These are phyloP conservation scores for Apteryx owenii DNA, from an alignment of 2,113 vertebrate genomes.

Conservation along the genomic window DNA sequence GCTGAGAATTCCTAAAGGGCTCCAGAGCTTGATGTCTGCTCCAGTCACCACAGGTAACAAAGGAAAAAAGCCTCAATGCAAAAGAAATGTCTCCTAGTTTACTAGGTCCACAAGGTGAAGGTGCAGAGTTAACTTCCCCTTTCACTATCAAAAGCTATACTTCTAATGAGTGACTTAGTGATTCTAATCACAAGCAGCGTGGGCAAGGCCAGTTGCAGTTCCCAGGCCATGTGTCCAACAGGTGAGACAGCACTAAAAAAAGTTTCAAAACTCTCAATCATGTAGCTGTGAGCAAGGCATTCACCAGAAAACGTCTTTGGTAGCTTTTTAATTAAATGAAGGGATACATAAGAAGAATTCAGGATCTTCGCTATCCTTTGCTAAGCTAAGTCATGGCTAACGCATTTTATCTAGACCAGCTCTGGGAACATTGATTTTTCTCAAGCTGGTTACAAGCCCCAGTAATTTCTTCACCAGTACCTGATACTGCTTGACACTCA, in stretches of 20 bases:
- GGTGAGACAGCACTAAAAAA: not conserved
- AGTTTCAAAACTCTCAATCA: not conserved
- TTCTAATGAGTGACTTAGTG: not conserved
- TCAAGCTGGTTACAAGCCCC: not conserved
- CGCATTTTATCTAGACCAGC: accelerated
- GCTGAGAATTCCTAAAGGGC: accelerated
- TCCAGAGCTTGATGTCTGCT: not conserved
- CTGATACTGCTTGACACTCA: slow-evolving; percentile 58
- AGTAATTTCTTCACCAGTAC: not conserved
- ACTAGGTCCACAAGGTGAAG: not conserved
- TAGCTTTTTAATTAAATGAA: not conserved
- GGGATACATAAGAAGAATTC: accelerated
- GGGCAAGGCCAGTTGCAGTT: not conserved
- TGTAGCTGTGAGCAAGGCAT: not conserved
- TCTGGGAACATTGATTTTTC: not conserved
- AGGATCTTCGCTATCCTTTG: not conserved
- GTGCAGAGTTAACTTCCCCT: not conserved
- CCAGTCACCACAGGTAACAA: not conserved
- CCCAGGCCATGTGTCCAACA: accelerated
- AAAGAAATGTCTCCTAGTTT: not conserved
- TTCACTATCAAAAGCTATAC: not conserved
- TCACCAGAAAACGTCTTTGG: not conserved
- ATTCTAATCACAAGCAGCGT: not conserved
- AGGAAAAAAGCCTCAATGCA: not conserved
- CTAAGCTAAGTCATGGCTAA: too few relatives aligned